A percentile compares a stretch with the other conserved stretches of the same genome.
Evolutionary conservation across 2,888 invertebrate genomes (phyloP).

Genomic region (Cheilosia scutellata): DNA sequence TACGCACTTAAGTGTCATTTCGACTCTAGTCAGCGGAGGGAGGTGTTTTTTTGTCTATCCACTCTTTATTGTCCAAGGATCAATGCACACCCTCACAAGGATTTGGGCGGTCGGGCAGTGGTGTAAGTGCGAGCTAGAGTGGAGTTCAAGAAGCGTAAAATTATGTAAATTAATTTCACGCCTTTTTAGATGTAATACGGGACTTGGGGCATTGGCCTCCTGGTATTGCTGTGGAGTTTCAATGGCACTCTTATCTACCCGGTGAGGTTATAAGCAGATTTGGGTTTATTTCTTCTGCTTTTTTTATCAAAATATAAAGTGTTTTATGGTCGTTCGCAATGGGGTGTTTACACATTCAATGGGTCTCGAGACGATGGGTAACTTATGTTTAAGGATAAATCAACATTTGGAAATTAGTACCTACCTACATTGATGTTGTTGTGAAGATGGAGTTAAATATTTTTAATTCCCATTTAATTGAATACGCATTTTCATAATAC

Average conservation of each 20-base stretch:
- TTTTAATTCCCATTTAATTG: too few species aligned
- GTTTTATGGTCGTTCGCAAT: slow-evolving; percentile 69
- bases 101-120: slow-evolving; percentile 41
- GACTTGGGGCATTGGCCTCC: slow-evolving; percentile 64
- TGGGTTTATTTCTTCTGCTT: slow-evolving; percentile 29
- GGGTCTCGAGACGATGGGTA: slow-evolving; percentile 48
- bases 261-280: slow-evolving; percentile 60
- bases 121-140: slow-evolving; percentile 79
- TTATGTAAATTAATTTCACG: slow-evolving; percentile 85
- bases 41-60: slow-evolving; percentile 51
- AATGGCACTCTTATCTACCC: slow-evolving; percentile 66
- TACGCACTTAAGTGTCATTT: slow-evolving; percentile 71
- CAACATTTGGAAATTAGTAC: neutral
- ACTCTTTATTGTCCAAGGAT: slow-evolving; percentile 77
- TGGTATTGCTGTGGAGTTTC: slow-evolving; percentile 44
- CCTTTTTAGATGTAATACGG: slow-evolving; percentile 83
- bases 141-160: slow-evolving; percentile 84
- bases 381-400: slow-evolving; percentile 34
- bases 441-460: neutral
- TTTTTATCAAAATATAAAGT: slow-evolving; percentile 58
- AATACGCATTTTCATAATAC: too few species aligned
- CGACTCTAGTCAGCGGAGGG: slow-evolving; percentile 44
- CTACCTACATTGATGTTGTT: neutral
- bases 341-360: slow-evolving; percentile 75
- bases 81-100: slow-evolving; percentile 74